Percentiles rank a stretch among this genome's conserved stretches.
Evolutionary conservation across 2,113 vertebrate genomes (phyloP).

Genomic region (Phocoena sinus): DNA sequence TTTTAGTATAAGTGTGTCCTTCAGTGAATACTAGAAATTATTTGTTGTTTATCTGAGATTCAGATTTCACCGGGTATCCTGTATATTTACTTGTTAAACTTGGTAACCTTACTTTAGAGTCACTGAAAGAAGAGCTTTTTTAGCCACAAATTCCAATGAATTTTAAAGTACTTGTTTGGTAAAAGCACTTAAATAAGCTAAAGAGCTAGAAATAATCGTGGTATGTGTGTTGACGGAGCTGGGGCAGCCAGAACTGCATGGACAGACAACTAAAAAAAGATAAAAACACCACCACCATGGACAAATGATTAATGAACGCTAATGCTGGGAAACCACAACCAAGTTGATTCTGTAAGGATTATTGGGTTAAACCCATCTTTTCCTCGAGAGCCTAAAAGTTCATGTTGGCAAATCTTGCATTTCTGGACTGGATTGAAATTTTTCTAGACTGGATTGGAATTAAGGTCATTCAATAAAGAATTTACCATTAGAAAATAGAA

Average conservation of each 20-base stretch:
- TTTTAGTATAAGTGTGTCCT: background rate
- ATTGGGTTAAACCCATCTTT: background rate
- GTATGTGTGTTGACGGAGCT: background rate
- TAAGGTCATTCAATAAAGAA: background rate
- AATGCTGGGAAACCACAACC: background rate
- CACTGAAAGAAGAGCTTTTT: slow-evolving; percentile 18
- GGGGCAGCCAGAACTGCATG: background rate
- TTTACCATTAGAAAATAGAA: background rate
- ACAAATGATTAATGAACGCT: background rate
- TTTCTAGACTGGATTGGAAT: background rate
- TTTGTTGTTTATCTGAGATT: slow-evolving; percentile 3
- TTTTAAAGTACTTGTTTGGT: slow-evolving; percentile 20
- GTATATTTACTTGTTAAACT: background rate
- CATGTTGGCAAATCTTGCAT: background rate
- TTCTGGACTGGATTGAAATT: background rate
- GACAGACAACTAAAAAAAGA: background rate
- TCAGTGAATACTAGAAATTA: background rate
- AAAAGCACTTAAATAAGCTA: background rate
- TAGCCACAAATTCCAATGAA: background rate
- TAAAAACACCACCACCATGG: background rate
- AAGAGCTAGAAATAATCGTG: background rate
- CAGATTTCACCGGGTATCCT: background rate
- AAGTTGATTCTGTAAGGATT: background rate
- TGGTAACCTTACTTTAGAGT: background rate
- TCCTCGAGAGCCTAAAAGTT: background rate